Evolutionary conservation across 2,113 vertebrate genomes (phyloP).

Genomic region (Rhipidura dahli): DNA sequence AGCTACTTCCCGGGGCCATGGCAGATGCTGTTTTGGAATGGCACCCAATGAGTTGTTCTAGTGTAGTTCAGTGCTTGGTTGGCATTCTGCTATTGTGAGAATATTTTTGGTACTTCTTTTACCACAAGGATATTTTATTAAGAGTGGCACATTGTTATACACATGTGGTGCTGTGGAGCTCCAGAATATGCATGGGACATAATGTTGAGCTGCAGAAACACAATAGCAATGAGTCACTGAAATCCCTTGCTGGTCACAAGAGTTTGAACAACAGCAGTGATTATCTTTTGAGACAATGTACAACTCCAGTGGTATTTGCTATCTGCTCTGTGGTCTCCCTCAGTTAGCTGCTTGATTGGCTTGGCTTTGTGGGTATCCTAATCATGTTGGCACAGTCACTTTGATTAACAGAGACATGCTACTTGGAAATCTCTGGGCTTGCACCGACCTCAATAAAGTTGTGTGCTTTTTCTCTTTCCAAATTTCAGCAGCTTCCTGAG

Average conservation of each 20-base stretch:
- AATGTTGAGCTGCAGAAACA: slow-evolving; percentile 44
- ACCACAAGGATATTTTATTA: slow-evolving; percentile 41
- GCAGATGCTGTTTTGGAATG: slow-evolving; percentile 35
- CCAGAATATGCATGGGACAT: slow-evolving; percentile 40
- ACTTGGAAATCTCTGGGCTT: slow-evolving; percentile 45
- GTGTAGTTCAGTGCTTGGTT: slow-evolving; percentile 23
- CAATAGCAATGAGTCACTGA: slow-evolving; percentile 49
- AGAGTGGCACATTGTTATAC: slow-evolving; percentile 51
- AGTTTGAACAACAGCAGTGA: slow-evolving; percentile 41
- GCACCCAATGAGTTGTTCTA: slow-evolving; percentile 1
- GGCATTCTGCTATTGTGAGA: slow-evolving; percentile 44
- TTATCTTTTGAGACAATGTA: slow-evolving; percentile 67
- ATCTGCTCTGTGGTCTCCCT: slow-evolving; percentile 48
- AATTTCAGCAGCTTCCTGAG: slow-evolving; percentile 1
- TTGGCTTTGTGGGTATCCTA: slow-evolving; percentile 53
- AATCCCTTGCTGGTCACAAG: slow-evolving; percentile 38
- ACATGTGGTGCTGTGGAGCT: slow-evolving; percentile 39
- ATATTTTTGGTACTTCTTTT: slow-evolving; percentile 30
- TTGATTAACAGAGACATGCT: slow-evolving; percentile 56
- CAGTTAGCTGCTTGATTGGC: slow-evolving; percentile 48
- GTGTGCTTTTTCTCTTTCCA: not conserved
- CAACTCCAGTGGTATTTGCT: slow-evolving; percentile 57
- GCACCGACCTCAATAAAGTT: slow-evolving; percentile 61
- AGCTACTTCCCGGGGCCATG: slow-evolving; percentile 24
- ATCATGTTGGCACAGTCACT: slow-evolving; percentile 69